phyloP scores from a whole-genome alignment of 2,113 vertebrate genomes.

The Hassar affinis region DNA sequence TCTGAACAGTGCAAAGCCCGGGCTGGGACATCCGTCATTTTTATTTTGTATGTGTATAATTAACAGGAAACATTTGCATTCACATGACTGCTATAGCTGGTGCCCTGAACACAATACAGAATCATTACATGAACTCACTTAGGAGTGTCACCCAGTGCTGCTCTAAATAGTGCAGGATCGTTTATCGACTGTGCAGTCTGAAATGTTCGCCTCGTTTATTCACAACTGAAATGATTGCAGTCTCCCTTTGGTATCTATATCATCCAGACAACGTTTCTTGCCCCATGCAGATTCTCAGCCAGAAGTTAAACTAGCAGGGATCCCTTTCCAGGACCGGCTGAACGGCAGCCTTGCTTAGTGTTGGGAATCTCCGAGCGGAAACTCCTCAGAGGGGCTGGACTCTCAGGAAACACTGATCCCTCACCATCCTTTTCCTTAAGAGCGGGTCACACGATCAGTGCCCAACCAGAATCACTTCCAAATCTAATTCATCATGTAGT shows the following conservation, averaged over 20 bases:
- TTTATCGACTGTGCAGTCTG: constrained; percentile 26
- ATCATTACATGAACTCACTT: constrained; percentile 16
- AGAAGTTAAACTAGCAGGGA: constrained; percentile 48
- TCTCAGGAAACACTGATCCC: constrained; percentile 60
- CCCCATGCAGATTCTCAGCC: constrained; percentile 51
- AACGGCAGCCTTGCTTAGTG: constrained; percentile 32
- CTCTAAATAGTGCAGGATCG: constrained; percentile 26
- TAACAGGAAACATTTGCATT: constrained; percentile 38
- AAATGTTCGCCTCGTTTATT: constrained; percentile 40
- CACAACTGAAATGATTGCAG: constrained; percentile 54
- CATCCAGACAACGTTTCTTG: constrained; percentile 45
- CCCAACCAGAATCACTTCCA: constrained; percentile 48
- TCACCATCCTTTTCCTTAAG: constrained; percentile 65
- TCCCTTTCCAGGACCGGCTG: constrained; percentile 33
- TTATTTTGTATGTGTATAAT: constrained; percentile 20
- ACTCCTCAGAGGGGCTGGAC: constrained; percentile 50
- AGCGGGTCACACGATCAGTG: constrained; percentile 72
- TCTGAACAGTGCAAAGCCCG: constrained; percentile 41
- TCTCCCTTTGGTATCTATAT: constrained; percentile 69
- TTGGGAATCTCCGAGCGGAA: constrained; percentile 45
- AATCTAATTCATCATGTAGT: constrained; percentile 49
- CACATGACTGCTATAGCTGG: constrained; percentile 36
- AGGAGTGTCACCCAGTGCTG: constrained; percentile 4
- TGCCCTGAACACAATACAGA: constrained; percentile 15
- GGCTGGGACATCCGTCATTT: constrained; percentile 19